phyloP scores from a whole-genome alignment of 2,888 invertebrate genomes.

The Ennomos erosarius region DNA sequence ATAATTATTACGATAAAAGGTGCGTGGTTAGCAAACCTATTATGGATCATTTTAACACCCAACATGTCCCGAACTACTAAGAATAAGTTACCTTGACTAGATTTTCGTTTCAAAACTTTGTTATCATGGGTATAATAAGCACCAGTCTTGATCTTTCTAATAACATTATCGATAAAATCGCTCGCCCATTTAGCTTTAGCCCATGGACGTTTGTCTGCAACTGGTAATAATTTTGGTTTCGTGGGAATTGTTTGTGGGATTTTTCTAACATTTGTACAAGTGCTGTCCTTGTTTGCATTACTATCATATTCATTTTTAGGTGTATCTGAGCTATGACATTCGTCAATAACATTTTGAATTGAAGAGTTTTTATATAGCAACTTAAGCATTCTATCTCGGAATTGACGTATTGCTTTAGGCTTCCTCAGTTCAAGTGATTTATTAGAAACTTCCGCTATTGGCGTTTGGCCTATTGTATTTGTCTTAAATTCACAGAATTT shows the following conservation, averaged over 20 bases:
- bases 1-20: too few relatives aligned
- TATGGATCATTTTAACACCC: too few relatives aligned
- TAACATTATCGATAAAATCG: conserved; percentile 74
- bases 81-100: conserved; percentile 28
- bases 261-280: conserved; percentile 34
- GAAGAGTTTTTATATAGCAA: conserved; percentile 60
- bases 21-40: too few relatives aligned
- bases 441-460: conserved; percentile 31
- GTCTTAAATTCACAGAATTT: conserved; percentile 15
- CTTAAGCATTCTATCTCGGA: conserved; percentile 67
- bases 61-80: too few relatives aligned
- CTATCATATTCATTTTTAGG: conserved; percentile 17
- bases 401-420: conserved; percentile 51
- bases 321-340: conserved; percentile 27
- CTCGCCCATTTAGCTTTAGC: conserved; percentile 67
- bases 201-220: conserved; percentile 48
- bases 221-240: not conserved
- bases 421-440: conserved; percentile 38
- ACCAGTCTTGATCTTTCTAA: conserved; percentile 68
- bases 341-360: conserved; percentile 29
- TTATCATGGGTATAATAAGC: conserved; percentile 64
- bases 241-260: not conserved
- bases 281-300: conserved; percentile 21
- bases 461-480: conserved; percentile 19
- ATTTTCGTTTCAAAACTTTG: conserved; percentile 31